Percentiles rank a stretch among this genome's conserved stretches.
phyloP scores from a whole-genome alignment of 2,113 vertebrate species.

The Syngnathus typhle region DNA sequence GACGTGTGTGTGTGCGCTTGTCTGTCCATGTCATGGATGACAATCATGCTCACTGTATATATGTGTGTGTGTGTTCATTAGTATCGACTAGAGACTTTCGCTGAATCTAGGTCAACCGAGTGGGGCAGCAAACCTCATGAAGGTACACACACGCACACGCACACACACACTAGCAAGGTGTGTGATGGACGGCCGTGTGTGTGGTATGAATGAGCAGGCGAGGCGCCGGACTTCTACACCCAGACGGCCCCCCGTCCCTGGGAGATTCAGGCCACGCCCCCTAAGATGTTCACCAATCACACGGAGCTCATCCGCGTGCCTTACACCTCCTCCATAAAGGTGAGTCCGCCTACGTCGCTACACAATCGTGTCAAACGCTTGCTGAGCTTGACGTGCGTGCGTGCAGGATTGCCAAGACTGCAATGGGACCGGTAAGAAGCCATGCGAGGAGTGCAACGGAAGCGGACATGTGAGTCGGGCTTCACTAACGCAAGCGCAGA shows the following conservation, averaged over 20 bases:
- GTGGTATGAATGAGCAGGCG: conserved; percentile 55
- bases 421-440: conserved; percentile 30
- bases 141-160: conserved; percentile 22
- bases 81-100: conserved; percentile 68
- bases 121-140: conserved; percentile 45
- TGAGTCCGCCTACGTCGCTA: conserved; percentile 12
- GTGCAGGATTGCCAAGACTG: conserved; percentile 60
- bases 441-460: conserved; percentile 51
- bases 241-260: conserved; percentile 68
- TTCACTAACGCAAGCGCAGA: not conserved
- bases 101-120: conserved; percentile 56
- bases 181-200: not conserved
- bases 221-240: conserved; percentile 61
- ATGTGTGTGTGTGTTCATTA: conserved; percentile 15
- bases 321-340: conserved; percentile 75
- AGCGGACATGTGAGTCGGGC: conserved; percentile 48
- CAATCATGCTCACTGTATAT: no score
- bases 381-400: conserved; percentile 2
- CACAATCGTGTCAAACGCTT: not conserved
- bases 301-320: conserved; percentile 65
- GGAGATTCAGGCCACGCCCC: conserved; percentile 60
- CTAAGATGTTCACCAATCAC: conserved; percentile 60
- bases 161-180: not conserved
- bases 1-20: not conserved
- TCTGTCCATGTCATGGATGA: not conserved